phyloP scores from a whole-genome alignment of 2,113 vertebrate species.

The Pholis gunnellus region DNA sequence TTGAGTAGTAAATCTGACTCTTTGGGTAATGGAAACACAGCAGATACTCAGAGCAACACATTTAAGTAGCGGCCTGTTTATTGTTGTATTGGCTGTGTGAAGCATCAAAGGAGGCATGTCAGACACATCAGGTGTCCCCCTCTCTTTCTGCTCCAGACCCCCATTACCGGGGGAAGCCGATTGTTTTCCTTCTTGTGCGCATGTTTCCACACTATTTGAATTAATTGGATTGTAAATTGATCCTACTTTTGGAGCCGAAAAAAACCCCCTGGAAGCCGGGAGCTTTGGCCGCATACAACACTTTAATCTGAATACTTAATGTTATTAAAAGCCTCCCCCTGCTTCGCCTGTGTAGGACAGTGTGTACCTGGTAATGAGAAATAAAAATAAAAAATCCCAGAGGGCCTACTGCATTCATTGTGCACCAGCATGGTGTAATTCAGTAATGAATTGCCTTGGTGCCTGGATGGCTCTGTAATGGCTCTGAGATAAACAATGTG shows the following conservation, averaged over 20 bases:
- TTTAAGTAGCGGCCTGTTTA: background rate
- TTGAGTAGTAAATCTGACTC: background rate
- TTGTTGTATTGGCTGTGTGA: background rate
- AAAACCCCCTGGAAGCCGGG: conserved; percentile 32
- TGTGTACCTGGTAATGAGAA: conserved; percentile 77
- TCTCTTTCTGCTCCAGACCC: conserved; percentile 14
- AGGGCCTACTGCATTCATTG: conserved; percentile 60
- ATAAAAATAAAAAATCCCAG: conserved; percentile 31
- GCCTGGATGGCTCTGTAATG: conserved; percentile 58
- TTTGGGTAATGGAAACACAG: background rate
- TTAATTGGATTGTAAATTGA: conserved; percentile 74
- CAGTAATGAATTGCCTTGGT: conserved; percentile 76
- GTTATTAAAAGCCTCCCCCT: conserved; percentile 75
- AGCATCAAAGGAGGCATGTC: conserved; percentile 29
- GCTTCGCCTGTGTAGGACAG: conserved; percentile 56
- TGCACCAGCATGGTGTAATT: conserved; percentile 66
- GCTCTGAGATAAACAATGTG: conserved; percentile 68
- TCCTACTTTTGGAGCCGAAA: conserved; percentile 59
- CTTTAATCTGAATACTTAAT: conserved; percentile 77
- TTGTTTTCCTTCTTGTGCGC: conserved; percentile 55
- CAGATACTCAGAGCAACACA: background rate
- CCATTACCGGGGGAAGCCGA: conserved; percentile 26
- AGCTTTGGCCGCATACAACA: conserved; percentile 44
- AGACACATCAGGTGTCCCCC: conserved; percentile 17
- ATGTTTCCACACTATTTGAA: conserved; percentile 63